These are phyloP conservation scores for Coptotermes formosanus DNA, from an alignment of 1,140 invertebrate genomes.

Conservation along the genomic window DNA sequence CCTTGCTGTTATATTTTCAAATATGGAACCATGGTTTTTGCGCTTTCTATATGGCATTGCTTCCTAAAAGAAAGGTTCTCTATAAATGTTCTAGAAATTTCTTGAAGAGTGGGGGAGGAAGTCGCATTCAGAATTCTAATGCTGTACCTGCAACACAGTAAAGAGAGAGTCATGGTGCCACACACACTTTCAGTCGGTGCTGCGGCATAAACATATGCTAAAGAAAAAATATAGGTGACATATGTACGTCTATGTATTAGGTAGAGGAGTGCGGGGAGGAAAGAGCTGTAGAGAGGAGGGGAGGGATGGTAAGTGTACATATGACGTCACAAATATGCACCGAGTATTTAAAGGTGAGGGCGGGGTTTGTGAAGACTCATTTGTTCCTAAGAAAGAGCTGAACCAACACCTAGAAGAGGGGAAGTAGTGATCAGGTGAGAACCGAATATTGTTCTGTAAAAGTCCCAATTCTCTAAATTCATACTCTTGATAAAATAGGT, in stretches of 20 bases:
- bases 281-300: not conserved
- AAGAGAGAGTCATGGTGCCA: not conserved
- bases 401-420: not conserved
- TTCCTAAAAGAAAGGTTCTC: too few relatives aligned
- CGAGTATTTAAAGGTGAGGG: conserved; percentile 10
- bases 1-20: too few relatives aligned
- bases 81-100: too few relatives aligned
- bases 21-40: too few relatives aligned
- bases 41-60: too few relatives aligned
- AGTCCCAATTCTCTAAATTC: too few relatives aligned
- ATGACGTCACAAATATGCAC: conserved; percentile 10
- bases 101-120: too few relatives aligned
- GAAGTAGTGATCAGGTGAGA: not conserved
- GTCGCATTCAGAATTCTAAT: too few relatives aligned
- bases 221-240: not conserved
- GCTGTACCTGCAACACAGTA: too few relatives aligned
- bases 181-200: not conserved
- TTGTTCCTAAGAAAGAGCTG: conserved; percentile 5
- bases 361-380: conserved; percentile 3
- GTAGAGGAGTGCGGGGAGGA: not conserved
- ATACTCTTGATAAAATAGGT: too few relatives aligned
- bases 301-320: conserved; percentile 3
- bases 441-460: too few relatives aligned
- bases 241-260: not conserved
- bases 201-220: not conserved